Base-by-base conservation (phyloP, 2,888 invertebrate genomes). In the Platycheirus rosarum region DNA sequence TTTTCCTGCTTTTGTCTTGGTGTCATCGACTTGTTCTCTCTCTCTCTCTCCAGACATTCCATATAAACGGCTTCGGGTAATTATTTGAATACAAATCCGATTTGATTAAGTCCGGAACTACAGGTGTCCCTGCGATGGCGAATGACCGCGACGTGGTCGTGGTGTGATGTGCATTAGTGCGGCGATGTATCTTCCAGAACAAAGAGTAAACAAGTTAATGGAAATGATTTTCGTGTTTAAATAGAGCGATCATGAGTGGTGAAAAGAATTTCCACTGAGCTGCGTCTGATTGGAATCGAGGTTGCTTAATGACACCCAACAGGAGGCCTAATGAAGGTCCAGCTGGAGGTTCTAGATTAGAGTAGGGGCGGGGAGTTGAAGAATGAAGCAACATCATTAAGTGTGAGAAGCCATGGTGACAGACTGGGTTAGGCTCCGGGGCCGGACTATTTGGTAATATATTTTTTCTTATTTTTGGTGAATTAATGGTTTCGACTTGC, bases 11-110 rank as follows among this genome's bases (percentile, higher is more conserved):
- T 40, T 63, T 65, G 35, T 29, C 26, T 40, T 8, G 44, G 42
- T 70, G 70, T 77, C 69, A 55, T 70, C 63, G 60, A 46, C 35
- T 37, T 49, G 53, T 62, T n/a, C n/a, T n/a, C n/a, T n/a, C n/a
- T n/a, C n/a, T n/a, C n/a, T n/a, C 16, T 53, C n/a, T 29, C 14
- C 2, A 7, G 11, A 14, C 6, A 16, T 37, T 37, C 11, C 29
- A 23, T 44, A 26, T 20, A 23, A 14, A 1, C 23, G 8, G 32
- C 16, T 48, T 40, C 53, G n/a, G 6, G 18, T 18, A 16, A 53
- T 18, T 37, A 70, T 75, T 65, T 70, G 70, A 70, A 80, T 80
- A 51, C 44, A 71, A 80, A 80, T 80, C 29, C 48, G 65, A 49
- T 53, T 49, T 35, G 55, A 71, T 80, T 65, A 51, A 60, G 65